Evolutionary conservation across 2,888 invertebrate genomes (phyloP).

Genomic region (Tachystola acroxantha): DNA sequence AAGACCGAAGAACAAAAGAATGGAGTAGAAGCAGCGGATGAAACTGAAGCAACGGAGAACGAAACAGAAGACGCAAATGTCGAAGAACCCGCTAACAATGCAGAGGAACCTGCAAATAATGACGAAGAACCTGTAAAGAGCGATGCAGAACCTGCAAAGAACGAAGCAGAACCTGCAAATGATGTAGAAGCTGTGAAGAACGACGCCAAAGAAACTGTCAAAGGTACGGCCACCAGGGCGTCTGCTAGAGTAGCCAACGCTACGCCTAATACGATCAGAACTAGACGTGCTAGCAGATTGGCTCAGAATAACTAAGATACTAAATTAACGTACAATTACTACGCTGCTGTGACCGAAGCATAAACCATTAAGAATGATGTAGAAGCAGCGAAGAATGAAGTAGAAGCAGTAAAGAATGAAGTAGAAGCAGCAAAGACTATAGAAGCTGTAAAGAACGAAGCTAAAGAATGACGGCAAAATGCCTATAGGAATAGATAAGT

Average conservation of each 20-base stretch:
- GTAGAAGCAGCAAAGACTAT: too few relatives aligned
- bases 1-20: not conserved
- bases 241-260: constrained; percentile 35
- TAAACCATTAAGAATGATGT: too few relatives aligned
- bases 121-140: not conserved
- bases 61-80: constrained; percentile 3
- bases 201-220: constrained; percentile 21
- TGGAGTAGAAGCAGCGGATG: constrained; percentile 4
- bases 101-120: not conserved
- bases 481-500: too few relatives aligned
- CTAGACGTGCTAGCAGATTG: constrained; percentile 47
- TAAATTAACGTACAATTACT: too few relatives aligned
- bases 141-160: constrained; percentile 7
- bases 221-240: constrained; percentile 35
- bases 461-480: too few relatives aligned
- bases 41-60: constrained; percentile 1
- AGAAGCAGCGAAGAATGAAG: too few relatives aligned
- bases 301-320: constrained; percentile 25
- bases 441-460: too few relatives aligned
- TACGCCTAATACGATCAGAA: constrained; percentile 44
- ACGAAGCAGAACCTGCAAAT: constrained; percentile 3
- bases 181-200: constrained; percentile 23
- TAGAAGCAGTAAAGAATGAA: too few relatives aligned
- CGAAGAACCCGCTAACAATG: not conserved
- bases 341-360: too few relatives aligned